Percentiles rank a stretch among this genome's conserved stretches.
These are phyloP conservation scores for Enteromius afrohamiltoni DNA, from an alignment of 2,797 vertebrate genomes.

Conservation along the genomic window DNA sequence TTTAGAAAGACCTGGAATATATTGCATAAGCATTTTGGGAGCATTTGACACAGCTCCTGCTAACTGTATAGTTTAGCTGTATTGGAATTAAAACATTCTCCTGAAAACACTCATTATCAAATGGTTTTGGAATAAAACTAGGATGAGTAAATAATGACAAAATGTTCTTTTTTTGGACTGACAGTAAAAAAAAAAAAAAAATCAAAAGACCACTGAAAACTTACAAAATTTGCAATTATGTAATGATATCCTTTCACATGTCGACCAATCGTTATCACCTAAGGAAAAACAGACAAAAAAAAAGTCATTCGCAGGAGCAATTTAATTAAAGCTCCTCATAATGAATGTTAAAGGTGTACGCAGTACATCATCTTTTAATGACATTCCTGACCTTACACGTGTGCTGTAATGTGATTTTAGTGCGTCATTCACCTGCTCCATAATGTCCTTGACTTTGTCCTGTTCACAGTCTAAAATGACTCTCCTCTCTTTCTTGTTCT, in stretches of 20 bases:
- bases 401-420: conserved; percentile 7
- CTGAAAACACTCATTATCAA: not conserved
- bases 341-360: conserved; percentile 31
- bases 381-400: conserved; percentile 18
- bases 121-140: not conserved
- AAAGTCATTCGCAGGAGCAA: not conserved
- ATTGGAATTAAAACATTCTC: not conserved
- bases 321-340: conserved; percentile 36
- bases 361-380: conserved; percentile 33
- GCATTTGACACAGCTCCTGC: not conserved
- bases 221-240: conserved; percentile 95
- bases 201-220: conserved; percentile 56
- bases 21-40: not conserved
- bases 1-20: not conserved
- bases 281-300: conserved; percentile 25
- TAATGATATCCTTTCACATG: conserved; percentile 98
- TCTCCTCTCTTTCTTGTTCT: conserved; percentile 91
- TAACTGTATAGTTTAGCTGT: not conserved
- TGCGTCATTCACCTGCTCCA: conserved; percentile 86
- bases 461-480: conserved; percentile 96
- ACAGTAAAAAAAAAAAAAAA: not conserved
- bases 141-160: not conserved
- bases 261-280: conserved; percentile 97
- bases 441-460: conserved; percentile 97
- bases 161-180: not conserved